phyloP scores from a whole-genome alignment of 2,888 invertebrate genomes.

The Ornithoptera alexandrae region DNA sequence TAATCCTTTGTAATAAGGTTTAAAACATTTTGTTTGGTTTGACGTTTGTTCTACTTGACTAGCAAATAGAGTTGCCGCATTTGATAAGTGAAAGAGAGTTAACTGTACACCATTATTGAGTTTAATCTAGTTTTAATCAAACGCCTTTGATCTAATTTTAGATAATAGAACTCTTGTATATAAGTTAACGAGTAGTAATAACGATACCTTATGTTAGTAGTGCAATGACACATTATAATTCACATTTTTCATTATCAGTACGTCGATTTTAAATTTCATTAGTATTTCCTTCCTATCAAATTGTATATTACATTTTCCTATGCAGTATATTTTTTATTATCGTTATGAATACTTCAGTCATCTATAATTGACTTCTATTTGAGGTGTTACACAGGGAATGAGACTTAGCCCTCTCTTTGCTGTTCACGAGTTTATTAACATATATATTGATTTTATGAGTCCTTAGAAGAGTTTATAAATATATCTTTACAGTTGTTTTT shows the following conservation, averaged over 20 bases:
- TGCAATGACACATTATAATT: background rate
- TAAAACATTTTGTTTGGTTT: conserved; percentile 1
- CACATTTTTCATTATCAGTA: background rate
- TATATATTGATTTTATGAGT: too few species aligned
- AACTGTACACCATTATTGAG: conserved; percentile 13
- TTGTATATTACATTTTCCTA: too few species aligned
- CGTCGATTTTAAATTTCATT: too few species aligned
- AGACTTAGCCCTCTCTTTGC: background rate
- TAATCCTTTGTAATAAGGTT: background rate
- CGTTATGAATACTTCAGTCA: background rate
- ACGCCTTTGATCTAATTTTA: conserved; percentile 19
- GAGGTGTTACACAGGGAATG: background rate
- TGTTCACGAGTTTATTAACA: too few species aligned
- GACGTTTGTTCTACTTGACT: conserved; percentile 3
- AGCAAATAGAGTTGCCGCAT: conserved; percentile 9
- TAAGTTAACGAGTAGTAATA: conserved; percentile 6
- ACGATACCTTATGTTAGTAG: background rate
- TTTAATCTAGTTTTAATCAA: conserved; percentile 17
- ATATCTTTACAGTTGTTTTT: background rate
- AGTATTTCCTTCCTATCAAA: too few species aligned
- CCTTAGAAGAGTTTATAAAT: too few species aligned
- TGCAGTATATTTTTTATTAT: background rate
- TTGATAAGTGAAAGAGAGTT: conserved; percentile 21
- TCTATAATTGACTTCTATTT: background rate
- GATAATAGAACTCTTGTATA: conserved; percentile 14